Conservation (phyloP, 1,140 invertebrate species). For the Hesperophylax magnus region DNA sequence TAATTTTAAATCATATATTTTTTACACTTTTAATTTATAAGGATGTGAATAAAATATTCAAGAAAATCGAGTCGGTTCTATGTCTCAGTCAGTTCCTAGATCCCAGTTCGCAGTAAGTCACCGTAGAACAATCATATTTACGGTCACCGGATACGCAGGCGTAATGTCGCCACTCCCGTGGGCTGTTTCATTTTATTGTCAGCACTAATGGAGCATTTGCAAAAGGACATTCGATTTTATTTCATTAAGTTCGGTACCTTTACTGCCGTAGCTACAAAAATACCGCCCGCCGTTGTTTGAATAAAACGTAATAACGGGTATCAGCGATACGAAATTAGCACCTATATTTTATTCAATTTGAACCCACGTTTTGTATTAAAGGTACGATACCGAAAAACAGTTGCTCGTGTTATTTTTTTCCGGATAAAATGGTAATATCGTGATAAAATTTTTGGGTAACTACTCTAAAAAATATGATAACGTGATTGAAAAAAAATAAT, state of each 20-base stretch:
- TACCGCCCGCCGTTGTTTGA: background rate
- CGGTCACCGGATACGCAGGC: constrained; percentile 16
- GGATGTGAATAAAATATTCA: no score
- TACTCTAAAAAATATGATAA: background rate
- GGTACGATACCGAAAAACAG: background rate
- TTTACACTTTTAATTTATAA: no score
- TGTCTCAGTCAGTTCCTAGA: no score
- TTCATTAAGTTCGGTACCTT: constrained; percentile 35
- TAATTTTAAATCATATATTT: no score
- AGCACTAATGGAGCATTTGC: constrained; percentile 29
- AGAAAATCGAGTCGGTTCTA: no score
- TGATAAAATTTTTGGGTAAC: background rate
- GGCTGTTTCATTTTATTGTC: constrained; percentile 34
- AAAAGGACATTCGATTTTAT: constrained; percentile 36
- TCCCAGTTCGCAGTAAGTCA: background rate
- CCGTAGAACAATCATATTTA: background rate
- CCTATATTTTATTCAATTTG: background rate
- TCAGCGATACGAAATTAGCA: constrained; percentile 1
- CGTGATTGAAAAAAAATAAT: background rate
- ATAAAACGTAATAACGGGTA: background rate
- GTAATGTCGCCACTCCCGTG: constrained; percentile 24
- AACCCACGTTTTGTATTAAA: background rate
- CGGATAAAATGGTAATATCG: background rate
- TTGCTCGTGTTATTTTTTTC: background rate
- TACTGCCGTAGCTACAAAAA: constrained; percentile 17